phyloP scores from a whole-genome alignment of 2,797 vertebrate genomes.

The Heliangelus exortis region DNA sequence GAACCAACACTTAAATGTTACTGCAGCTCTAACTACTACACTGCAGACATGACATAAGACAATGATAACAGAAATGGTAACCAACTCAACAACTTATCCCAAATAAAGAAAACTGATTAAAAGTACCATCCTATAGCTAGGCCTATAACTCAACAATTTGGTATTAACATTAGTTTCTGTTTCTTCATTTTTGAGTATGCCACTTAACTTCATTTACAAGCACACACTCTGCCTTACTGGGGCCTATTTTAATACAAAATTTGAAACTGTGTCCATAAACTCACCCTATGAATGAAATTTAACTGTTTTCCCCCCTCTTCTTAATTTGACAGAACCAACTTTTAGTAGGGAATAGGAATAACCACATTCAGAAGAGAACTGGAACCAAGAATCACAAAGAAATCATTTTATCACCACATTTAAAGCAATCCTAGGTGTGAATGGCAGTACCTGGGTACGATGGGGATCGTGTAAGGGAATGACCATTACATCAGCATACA shows the following conservation, averaged over 20 bases:
- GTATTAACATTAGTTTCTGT: background rate
- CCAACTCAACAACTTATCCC: background rate
- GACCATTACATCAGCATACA: background rate
- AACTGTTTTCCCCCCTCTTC: background rate
- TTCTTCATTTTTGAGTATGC: background rate
- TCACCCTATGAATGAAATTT: background rate
- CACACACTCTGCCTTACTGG: background rate
- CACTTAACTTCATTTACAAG: background rate
- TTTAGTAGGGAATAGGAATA: background rate
- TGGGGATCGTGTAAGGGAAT: background rate
- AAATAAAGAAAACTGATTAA: background rate
- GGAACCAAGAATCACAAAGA: background rate
- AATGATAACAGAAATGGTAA: background rate
- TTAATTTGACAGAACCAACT: background rate
- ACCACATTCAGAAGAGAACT: background rate
- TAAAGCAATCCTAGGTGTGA: constrained; percentile 11
- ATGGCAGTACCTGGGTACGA: background rate
- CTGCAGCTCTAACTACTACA: background rate
- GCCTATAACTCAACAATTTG: background rate
- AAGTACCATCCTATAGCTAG: background rate
- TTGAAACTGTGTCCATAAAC: background rate
- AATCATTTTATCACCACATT: background rate
- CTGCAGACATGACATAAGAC: background rate
- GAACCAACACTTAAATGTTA: background rate
- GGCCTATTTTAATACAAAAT: background rate